Evolutionary conservation across 1,140 invertebrate species (phyloP).

Genomic region (Drosophila parabipectinata): DNA sequence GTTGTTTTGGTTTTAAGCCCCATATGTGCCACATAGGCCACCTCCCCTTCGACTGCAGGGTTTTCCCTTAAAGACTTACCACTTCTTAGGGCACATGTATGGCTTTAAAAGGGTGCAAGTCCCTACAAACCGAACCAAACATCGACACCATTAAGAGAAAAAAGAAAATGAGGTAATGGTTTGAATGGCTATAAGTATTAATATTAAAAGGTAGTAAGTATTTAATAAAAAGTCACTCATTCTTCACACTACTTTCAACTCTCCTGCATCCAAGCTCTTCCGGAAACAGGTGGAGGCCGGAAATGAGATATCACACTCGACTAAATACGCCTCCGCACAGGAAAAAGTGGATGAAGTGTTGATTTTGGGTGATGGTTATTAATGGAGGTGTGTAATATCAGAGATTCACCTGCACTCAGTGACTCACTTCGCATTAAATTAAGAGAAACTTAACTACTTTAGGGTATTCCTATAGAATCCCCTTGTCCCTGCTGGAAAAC

Average conservation of each 20-base stretch:
- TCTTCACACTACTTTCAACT: neutral
- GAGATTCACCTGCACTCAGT: neutral
- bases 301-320: constrained; percentile 76
- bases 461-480: too few species aligned
- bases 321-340: constrained; percentile 61
- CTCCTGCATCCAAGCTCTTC: neutral
- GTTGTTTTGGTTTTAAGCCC: neutral
- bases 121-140: neutral
- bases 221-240: neutral
- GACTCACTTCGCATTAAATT: too few species aligned
- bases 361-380: neutral
- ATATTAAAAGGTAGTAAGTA: neutral
- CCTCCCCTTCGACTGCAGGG: neutral
- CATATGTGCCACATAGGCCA: neutral
- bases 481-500: too few species aligned
- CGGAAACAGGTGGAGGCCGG: constrained; percentile 34
- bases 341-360: constrained; percentile 25
- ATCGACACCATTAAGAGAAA: neutral
- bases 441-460: too few species aligned
- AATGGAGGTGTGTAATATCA: neutral
- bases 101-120: neutral
- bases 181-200: neutral
- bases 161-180: neutral
- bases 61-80: neutral
- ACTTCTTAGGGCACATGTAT: neutral